Evolutionary conservation across 2,888 invertebrate species (phyloP).

Genomic region (Dynastes tityus): DNA sequence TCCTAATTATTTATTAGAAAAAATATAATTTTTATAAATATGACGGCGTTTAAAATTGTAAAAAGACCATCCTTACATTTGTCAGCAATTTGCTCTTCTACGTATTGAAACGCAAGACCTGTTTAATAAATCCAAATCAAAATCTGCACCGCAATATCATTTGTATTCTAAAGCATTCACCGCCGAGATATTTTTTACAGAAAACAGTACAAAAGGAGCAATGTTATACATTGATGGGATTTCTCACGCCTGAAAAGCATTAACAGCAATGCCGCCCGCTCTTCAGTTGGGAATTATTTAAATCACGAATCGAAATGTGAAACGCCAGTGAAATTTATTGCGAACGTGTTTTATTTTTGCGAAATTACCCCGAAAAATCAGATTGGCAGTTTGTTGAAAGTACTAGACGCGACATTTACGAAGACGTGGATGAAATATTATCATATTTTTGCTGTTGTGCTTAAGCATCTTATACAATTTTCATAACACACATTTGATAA

Average conservation of each 20-base stretch:
- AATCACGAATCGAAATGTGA: conserved; percentile 41
- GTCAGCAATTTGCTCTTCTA: no score
- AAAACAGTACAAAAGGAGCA: conserved; percentile 40
- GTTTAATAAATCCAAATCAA: conserved; percentile 13
- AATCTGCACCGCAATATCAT: neutral
- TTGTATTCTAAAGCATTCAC: conserved; percentile 9
- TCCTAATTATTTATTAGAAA: no score
- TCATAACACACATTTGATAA: no score
- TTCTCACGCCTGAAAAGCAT: conserved; percentile 30
- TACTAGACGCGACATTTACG: neutral
- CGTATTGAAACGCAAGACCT: neutral
- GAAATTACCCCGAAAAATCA: conserved; percentile 30
- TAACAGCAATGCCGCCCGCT: conserved; percentile 26
- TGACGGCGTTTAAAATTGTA: no score
- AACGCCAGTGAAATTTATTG: conserved; percentile 40
- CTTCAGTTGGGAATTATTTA: conserved; percentile 36
- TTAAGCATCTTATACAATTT: no score
- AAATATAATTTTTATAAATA: no score
- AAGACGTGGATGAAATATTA: conserved; percentile 6
- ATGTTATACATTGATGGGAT: conserved; percentile 37
- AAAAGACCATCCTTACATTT: no score
- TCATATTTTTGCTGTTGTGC: neutral
- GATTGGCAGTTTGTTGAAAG: conserved; percentile 9
- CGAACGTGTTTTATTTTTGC: conserved; percentile 40
- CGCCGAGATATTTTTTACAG: conserved; percentile 26